These are phyloP conservation scores for Mesaphorura yosii DNA, from an alignment of 1,140 invertebrate species.

Conservation along the genomic window DNA sequence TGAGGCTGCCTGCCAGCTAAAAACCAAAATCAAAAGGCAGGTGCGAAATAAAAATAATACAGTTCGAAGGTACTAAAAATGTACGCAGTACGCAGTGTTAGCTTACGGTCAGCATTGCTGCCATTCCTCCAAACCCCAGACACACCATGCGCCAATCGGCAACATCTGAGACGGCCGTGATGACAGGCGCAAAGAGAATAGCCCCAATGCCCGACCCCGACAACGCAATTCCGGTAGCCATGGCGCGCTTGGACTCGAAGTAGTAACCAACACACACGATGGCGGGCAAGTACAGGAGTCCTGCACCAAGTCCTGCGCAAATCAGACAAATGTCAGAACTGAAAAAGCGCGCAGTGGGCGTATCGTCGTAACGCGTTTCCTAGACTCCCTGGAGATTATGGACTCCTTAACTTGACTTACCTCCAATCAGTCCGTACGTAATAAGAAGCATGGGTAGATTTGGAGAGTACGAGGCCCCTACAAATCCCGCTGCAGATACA, in stretches of 20 bases:
- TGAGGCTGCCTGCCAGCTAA: slow-evolving; percentile 75
- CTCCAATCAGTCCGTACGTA: slow-evolving; percentile 41
- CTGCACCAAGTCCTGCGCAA: slow-evolving; percentile 39
- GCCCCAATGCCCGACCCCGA: slow-evolving; percentile 42
- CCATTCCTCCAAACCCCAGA: slow-evolving; percentile 77
- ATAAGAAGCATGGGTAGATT: slow-evolving; percentile 38
- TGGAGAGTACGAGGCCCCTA: slow-evolving; percentile 37
- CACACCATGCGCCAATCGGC: slow-evolving; percentile 72
- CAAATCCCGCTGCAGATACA: slow-evolving; percentile 38
- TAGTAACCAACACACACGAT: slow-evolving; percentile 52
- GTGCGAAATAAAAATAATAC: not conserved
- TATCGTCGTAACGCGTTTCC: too few species aligned
- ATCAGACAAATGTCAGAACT: not conserved
- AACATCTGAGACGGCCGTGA: slow-evolving; percentile 32
- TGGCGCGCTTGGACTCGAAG: slow-evolving; percentile 47
- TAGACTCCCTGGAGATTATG: not conserved
- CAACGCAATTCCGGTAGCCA: slow-evolving; percentile 51
- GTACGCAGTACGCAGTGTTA: too few species aligned
- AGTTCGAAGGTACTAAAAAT: too few species aligned
- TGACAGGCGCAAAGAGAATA: slow-evolving; percentile 44
- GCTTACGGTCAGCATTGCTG: slow-evolving; percentile 71
- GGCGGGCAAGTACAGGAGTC: slow-evolving; percentile 40
- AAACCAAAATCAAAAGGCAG: slow-evolving; percentile 1
- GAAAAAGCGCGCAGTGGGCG: not conserved
- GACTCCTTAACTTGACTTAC: slow-evolving; percentile 33